Evolutionary conservation across 2,888 invertebrate genomes (phyloP), one percentile per base, ranked within the genome.

Genomic region (Aspidapion aeneum): DNA sequence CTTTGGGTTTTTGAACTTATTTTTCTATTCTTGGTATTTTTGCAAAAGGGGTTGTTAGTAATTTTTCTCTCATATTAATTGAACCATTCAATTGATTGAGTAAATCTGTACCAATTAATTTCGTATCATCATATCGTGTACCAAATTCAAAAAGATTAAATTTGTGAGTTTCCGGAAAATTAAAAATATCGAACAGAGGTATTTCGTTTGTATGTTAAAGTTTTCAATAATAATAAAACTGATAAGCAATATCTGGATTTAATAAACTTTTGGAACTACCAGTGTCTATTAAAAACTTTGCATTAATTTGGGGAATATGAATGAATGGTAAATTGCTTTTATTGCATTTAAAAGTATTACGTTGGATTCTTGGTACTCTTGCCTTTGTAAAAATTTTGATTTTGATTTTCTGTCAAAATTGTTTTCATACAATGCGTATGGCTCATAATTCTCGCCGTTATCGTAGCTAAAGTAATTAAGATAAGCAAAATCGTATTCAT

Each of bases 191-290:
- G 9, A 49, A 49, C 18, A 57, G 17, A 3, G 61, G 50, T 19
- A 62, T 62, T 19, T 50, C 2, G 60, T 62, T 62, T 60, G 21
- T n/a, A 62, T 62, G 7, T 61, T 18, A 49, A 60, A 61, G 2
- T 9, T 21, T 18, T 55, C 21, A 18, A 18, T n/a, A 48, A 48
- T 48, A 48, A n/a, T 48, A 48, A 48, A 48, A 48, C n/a, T 48
- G 9, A 48, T 48, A 48, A 48, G n/a, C n/a, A n/a, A n/a, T n/a
- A n/a, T n/a, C n/a, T n/a, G n/a, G n/a, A n/a, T n/a, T n/a, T n/a
- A n/a, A 12, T 48, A 48, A 48, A 48, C 49, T 48, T 48, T 48
- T 48, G 9, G 49, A 48, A 48, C 49, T 48, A 48, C 49, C 49
- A 12, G 21, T 20, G 21, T 56, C 1, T 2, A 1, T 20, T 56